phyloP scores from a whole-genome alignment of 2,797 vertebrate species.

The Macrochelys suwanniensis region DNA sequence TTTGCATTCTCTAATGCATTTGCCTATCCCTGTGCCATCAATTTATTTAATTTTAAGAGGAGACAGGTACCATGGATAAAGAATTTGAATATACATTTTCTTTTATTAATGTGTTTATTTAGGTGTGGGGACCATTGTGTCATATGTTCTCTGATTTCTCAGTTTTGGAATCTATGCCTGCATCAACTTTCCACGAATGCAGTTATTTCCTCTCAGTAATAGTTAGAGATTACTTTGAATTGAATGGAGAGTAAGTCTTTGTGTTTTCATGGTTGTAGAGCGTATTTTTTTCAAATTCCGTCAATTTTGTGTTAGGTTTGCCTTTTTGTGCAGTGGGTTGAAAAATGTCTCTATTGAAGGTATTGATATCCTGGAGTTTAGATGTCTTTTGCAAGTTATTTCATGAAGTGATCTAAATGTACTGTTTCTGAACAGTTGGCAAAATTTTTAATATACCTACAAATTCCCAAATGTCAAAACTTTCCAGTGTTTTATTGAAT shows the following conservation, averaged over 20 bases:
- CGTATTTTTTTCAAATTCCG: background rate
- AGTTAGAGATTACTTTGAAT: background rate
- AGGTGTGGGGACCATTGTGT: background rate
- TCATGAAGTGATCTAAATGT: background rate
- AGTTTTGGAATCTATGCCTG: background rate
- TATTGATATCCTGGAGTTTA: background rate
- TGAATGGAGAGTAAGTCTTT: background rate
- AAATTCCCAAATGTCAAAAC: background rate
- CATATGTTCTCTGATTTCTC: background rate
- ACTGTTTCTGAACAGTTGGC: background rate
- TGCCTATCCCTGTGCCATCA: background rate
- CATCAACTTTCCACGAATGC: background rate
- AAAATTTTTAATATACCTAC: background rate
- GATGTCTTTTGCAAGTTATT: background rate
- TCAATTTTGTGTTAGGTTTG: background rate
- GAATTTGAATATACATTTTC: background rate
- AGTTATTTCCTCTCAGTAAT: background rate
- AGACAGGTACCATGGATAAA: background rate
- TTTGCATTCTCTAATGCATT: background rate
- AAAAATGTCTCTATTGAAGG: background rate
- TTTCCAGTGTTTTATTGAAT: background rate
- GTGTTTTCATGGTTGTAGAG: background rate
- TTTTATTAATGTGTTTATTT: background rate
- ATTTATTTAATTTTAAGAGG: background rate
- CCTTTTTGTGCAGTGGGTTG: background rate